phyloP scores from a whole-genome alignment of 1,140 invertebrate species.

The Aphaenogaster ashmeadi region DNA sequence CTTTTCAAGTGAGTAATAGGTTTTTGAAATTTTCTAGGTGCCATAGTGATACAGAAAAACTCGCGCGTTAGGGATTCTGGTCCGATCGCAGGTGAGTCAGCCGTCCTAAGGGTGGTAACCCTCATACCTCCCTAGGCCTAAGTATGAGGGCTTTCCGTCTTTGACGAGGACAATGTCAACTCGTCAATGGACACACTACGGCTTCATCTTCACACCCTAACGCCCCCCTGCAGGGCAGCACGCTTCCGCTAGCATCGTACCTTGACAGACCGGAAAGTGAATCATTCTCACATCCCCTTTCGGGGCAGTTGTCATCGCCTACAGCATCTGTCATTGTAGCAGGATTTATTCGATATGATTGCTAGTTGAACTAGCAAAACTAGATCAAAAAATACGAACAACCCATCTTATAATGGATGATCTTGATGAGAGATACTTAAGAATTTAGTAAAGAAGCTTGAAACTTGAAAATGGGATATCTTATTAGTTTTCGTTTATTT shows the following conservation, averaged over 20 bases:
- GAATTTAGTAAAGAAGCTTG: too few species aligned
- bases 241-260: neutral
- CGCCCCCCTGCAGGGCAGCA: neutral
- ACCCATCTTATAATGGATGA: too few species aligned
- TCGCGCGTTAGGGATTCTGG: slow-evolving; percentile 7
- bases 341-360: neutral
- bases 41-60: neutral
- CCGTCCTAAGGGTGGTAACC: neutral
- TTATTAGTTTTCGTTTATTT: too few species aligned
- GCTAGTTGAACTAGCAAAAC: too few species aligned
- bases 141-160: neutral
- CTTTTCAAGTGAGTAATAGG: neutral
- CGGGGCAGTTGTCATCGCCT: neutral
- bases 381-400: too few species aligned
- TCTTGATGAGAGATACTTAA: too few species aligned
- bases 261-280: neutral
- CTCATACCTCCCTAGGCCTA: neutral
- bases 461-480: too few species aligned
- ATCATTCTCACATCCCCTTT: neutral
- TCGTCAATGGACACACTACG: slow-evolving; percentile 16
- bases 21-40: neutral
- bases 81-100: slow-evolving; percentile 10
- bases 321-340: neutral
- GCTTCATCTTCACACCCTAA: slow-evolving; percentile 14
- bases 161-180: slow-evolving; percentile 15